Evolutionary conservation across 2,797 vertebrate genomes (phyloP), one percentile per base, ranked within the genome.

Genomic region (Meda fulgida): DNA sequence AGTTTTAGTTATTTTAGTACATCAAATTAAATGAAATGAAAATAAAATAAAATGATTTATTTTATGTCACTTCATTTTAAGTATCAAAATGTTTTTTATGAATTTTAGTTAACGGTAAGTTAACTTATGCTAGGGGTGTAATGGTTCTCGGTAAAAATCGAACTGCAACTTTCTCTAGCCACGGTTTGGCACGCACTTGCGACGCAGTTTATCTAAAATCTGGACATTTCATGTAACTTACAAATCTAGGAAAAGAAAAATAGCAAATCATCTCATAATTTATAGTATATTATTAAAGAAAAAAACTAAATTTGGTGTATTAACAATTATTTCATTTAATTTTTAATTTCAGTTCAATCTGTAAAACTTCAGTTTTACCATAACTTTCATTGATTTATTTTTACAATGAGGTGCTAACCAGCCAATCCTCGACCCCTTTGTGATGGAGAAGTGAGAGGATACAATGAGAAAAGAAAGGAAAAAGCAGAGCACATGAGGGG

Each of bases 401-500:
- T 1, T 29, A 18, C 14, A 18, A 0, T 19, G 14, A 29, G 43
- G 40, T 16, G 43, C 46, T 73, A 31, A 48, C 29, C 43, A 48
- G 43, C 43, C 43, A 48, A 11, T 11, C 26, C 43, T 21, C 55
- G 2, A 73, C 5, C 26, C 26, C 8, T 5, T 29, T 51, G 71
- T 5, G 36, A 16, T 36, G 38, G 29, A 19, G 18, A 43, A 73
- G 16, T 38, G 58, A 65, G 43, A 38, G 19, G 19, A 83, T 53
- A 66, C 55, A 76, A 83, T 38, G 29, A 58, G 58, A 34, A 48
- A 43, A 66, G 46, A 69, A 73, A 69, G 36, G 36, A 51, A 36
- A 66, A 67, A 8, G n/a, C 71, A 7, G 72, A 81, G 31, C 23
- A 48, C 38, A 23, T 36, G 63, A 70, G 40, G 1, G 14, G 36